phyloP scores from a whole-genome alignment of 2,888 invertebrate species.

The Mesoligia furuncula region DNA sequence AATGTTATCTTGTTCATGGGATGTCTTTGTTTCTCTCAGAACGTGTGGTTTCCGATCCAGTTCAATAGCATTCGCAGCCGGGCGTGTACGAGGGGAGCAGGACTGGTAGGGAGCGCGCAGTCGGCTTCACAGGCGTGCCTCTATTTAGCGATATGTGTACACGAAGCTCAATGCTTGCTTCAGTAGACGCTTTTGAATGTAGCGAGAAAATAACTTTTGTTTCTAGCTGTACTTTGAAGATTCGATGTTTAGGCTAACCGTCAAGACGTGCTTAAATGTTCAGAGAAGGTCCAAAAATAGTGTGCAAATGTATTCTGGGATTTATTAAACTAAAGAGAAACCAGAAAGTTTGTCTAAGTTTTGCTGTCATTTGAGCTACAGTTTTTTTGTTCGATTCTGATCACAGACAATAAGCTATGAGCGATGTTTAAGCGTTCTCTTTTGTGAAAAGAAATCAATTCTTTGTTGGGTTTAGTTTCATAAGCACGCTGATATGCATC shows the following conservation, averaged over 20 bases:
- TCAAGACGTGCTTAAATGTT: conserved; percentile 6
- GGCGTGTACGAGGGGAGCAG: conserved; percentile 57
- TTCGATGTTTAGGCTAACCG: background rate
- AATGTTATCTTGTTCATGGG: conserved; percentile 53
- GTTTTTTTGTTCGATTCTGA: conserved; percentile 8
- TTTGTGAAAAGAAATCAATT: conserved; percentile 28
- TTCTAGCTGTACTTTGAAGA: conserved; percentile 22
- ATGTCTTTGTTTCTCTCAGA: conserved; percentile 57
- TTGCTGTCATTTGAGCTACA: conserved; percentile 4
- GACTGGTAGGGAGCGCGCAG: conserved; percentile 50
- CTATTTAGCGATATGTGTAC: conserved; percentile 49
- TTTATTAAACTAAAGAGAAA: background rate
- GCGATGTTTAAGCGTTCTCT: conserved; percentile 17
- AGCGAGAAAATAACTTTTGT: conserved; percentile 23
- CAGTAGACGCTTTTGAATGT: conserved; percentile 28
- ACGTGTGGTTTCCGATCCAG: conserved; percentile 61
- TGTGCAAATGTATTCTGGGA: background rate
- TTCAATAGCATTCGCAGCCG: conserved; percentile 61
- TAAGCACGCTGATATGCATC: conserved; percentile 37
- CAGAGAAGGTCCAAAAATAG: conserved; percentile 8
- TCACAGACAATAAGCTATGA: conserved; percentile 28
- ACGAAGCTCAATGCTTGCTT: conserved; percentile 16
- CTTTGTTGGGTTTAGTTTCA: conserved; percentile 22
- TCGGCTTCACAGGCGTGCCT: conserved; percentile 38
- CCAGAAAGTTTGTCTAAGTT: conserved; percentile 2